These are phyloP conservation scores for Pogonophryne albipinna DNA, from an alignment of 2,797 vertebrate species.

Conservation along the genomic window DNA sequence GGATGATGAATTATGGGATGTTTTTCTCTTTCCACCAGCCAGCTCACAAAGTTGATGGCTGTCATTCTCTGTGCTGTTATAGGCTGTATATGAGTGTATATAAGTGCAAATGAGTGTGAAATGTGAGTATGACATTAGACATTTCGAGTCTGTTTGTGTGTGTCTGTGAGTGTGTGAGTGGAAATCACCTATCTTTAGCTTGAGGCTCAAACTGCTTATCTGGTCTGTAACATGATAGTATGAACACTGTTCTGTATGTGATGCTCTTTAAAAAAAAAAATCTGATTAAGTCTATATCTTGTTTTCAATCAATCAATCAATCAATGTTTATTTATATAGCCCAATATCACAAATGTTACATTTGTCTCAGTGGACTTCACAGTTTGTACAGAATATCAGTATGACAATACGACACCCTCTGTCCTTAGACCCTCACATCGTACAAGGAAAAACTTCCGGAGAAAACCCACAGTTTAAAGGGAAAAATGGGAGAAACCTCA, in stretches of 20 bases:
- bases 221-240: neutral
- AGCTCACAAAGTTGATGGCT: conserved; percentile 7
- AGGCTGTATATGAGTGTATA: neutral
- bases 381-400: no score
- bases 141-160: neutral
- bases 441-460: no score
- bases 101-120: neutral
- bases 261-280: neutral
- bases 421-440: no score
- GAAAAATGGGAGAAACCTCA: no score
- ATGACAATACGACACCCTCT: no score
- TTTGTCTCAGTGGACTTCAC: no score
- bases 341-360: no score
- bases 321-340: no score
- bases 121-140: neutral
- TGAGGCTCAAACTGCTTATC: neutral
- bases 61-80: neutral
- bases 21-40: conserved; percentile 1
- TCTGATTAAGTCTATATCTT: neutral
- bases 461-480: no score
- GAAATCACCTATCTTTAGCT: neutral
- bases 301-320: neutral
- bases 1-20: conserved; percentile 50
- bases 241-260: neutral
- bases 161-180: neutral